A percentile compares a stretch with the other conserved stretches of the same genome.
phyloP scores from a whole-genome alignment of 2,888 invertebrate species.

The Saturnia pavonia region DNA sequence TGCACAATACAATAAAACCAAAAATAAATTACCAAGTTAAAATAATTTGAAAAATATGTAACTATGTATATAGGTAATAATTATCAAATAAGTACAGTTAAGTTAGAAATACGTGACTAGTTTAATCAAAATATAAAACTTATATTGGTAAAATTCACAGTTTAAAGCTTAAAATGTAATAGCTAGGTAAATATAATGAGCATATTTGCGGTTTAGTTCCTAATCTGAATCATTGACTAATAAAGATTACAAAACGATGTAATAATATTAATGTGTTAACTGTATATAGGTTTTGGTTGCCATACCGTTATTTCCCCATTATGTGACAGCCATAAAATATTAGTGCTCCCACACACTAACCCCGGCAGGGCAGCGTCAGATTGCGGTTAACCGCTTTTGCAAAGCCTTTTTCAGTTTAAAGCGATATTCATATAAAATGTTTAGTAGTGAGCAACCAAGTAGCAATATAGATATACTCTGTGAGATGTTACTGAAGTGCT shows the following conservation, averaged over 20 bases:
- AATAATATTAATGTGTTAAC: neutral
- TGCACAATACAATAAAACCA: too few species aligned
- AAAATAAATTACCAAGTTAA: too few species aligned
- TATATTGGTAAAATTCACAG: too few species aligned
- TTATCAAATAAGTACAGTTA: too few species aligned
- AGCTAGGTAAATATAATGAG: neutral
- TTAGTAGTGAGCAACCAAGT: neutral
- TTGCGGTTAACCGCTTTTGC: neutral
- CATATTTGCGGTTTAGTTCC: neutral
- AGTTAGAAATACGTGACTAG: too few species aligned
- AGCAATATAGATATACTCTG: neutral
- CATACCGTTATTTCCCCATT: neutral
- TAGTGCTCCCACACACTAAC: conserved; percentile 1
- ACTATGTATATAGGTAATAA: too few species aligned
- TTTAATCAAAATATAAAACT: too few species aligned
- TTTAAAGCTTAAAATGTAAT: too few species aligned
- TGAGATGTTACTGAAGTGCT: neutral
- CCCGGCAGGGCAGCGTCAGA: neutral
- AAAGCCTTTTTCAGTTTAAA: neutral
- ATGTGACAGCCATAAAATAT: conserved; percentile 10
- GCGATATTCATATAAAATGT: neutral
- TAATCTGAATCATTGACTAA: neutral
- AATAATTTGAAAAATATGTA: too few species aligned
- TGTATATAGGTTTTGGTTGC: too few species aligned
- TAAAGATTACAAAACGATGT: neutral